These are phyloP conservation scores for Eristalis arbustorum DNA, from an alignment of 2,888 invertebrate species.

Conservation along the genomic window DNA sequence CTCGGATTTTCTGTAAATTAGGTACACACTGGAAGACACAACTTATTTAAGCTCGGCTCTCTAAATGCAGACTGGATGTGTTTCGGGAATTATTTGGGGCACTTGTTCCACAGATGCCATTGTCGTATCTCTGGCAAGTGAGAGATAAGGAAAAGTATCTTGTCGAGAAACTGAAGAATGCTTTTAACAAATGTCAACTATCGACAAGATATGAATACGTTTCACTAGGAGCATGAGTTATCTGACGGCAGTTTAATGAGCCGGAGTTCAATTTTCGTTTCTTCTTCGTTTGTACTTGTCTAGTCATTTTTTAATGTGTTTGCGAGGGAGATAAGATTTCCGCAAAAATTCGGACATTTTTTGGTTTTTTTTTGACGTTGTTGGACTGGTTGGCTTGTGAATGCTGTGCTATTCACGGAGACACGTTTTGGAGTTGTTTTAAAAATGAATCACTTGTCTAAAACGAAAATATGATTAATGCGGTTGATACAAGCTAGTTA, in stretches of 20 bases:
- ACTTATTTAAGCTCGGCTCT: conserved; percentile 22
- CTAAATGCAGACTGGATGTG: conserved; percentile 26
- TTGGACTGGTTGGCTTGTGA: neutral
- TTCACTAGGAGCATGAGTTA: conserved; percentile 25
- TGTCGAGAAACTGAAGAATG: conserved; percentile 40
- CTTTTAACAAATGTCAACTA: conserved; percentile 42
- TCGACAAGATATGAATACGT: conserved; percentile 29
- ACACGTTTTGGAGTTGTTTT: neutral
- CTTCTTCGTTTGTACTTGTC: neutral
- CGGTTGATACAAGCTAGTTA: too few relatives aligned
- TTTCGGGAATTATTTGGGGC: neutral
- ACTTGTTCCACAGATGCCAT: neutral
- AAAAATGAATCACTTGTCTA: too few relatives aligned
- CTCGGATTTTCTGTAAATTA: neutral
- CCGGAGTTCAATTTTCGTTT: neutral
- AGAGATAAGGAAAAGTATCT: conserved; percentile 57
- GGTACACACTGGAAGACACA: neutral
- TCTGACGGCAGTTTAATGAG: neutral
- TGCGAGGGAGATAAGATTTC: conserved; percentile 7
- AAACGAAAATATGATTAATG: too few relatives aligned
- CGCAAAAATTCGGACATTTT: neutral
- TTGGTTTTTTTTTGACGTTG: neutral
- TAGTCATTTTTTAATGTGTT: neutral
- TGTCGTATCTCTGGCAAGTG: conserved; percentile 23
- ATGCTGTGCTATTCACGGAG: neutral